phyloP scores from a whole-genome alignment of 2,888 invertebrate species.

The Aphidius colemani region DNA sequence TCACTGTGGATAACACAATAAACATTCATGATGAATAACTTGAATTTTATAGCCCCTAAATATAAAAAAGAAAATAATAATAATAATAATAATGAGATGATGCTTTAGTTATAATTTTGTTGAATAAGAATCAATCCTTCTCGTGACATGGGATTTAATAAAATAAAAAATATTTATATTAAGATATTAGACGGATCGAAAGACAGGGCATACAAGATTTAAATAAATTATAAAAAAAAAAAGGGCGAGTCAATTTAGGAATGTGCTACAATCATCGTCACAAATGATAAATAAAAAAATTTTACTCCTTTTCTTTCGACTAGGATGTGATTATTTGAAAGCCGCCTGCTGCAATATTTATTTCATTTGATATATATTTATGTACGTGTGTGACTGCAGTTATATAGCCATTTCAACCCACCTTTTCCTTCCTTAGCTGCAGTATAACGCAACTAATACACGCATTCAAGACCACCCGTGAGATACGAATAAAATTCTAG shows the following conservation, averaged over 20 bases:
- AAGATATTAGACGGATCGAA: too few species aligned
- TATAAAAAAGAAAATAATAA: conserved; percentile 3
- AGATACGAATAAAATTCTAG: conserved; percentile 31
- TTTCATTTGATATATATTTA: conserved; percentile 12
- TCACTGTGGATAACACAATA: background rate
- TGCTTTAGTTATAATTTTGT: conserved; percentile 10
- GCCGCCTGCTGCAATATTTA: conserved; percentile 27
- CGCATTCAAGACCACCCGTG: conserved; percentile 42
- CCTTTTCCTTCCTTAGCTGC: background rate
- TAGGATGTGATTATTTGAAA: conserved; percentile 16
- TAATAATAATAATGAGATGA: background rate
- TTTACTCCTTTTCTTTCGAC: too few species aligned
- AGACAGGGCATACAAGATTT: background rate
- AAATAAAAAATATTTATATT: background rate
- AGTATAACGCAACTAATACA: conserved; percentile 11
- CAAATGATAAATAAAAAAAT: conserved; percentile 24
- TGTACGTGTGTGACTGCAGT: conserved; percentile 8
- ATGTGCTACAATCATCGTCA: conserved; percentile 36
- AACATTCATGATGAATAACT: conserved; percentile 24
- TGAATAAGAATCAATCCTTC: conserved; percentile 11
- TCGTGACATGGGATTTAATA: too few species aligned
- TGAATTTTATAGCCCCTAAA: conserved; percentile 19
- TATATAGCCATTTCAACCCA: too few species aligned
- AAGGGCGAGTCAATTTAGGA: conserved; percentile 26
- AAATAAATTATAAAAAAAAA: conserved; percentile 15